Percentiles rank a stretch among this genome's conserved stretches.
Evolutionary conservation across 2,113 vertebrate genomes (phyloP).

Genomic region (Murina feae): DNA sequence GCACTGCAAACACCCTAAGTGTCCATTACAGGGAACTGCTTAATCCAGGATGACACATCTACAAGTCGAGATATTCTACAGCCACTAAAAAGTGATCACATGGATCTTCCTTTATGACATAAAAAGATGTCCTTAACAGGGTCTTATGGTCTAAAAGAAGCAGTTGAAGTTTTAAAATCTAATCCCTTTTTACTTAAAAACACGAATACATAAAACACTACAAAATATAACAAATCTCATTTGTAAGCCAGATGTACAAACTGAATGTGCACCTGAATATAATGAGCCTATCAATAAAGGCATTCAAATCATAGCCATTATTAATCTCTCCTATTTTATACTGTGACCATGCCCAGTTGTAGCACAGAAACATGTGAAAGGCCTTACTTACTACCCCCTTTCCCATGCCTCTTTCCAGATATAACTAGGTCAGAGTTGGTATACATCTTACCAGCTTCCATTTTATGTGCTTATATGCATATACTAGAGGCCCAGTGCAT

Average conservation of each 20-base stretch:
- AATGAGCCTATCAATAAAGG: neutral
- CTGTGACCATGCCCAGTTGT: neutral
- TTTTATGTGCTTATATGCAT: neutral
- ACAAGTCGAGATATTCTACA: neutral
- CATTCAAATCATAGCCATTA: neutral
- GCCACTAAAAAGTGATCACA: neutral
- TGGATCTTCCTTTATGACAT: neutral
- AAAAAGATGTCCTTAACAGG: neutral
- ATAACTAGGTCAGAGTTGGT: neutral
- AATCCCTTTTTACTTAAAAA: neutral
- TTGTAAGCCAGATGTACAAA: neutral
- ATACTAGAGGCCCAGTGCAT: too few relatives aligned
- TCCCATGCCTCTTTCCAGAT: neutral
- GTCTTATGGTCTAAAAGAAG: neutral
- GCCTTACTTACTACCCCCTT: neutral
- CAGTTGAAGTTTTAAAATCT: neutral
- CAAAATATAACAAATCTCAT: neutral
- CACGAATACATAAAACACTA: neutral
- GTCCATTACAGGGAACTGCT: neutral
- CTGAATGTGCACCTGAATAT: neutral
- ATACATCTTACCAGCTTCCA: neutral
- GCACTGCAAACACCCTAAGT: rapidly evolving
- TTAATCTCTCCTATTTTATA: neutral
- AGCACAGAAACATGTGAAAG: neutral
- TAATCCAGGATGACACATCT: neutral